Conservation (phyloP, 2,797 vertebrate genomes). For the Pipistrellus nathusii region DNA sequence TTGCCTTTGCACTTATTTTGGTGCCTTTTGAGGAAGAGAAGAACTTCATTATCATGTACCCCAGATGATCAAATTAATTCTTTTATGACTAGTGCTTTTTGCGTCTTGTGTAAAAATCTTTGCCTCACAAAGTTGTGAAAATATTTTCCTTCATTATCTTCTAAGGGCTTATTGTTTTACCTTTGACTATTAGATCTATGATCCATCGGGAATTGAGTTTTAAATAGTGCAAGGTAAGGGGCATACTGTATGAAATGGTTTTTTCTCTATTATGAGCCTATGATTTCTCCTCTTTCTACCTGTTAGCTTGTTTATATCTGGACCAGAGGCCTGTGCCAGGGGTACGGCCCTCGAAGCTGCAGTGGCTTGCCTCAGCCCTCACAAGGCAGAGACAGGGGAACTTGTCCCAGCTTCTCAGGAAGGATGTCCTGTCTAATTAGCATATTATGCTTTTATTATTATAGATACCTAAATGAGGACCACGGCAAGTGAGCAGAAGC, state of each 20-base stretch:
- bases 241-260: background rate
- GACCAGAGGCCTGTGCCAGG: background rate
- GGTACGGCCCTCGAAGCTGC: too few relatives aligned
- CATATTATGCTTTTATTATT: too few relatives aligned
- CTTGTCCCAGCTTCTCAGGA: too few relatives aligned
- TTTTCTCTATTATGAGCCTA: background rate
- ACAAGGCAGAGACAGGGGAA: too few relatives aligned
- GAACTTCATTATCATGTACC: constrained; percentile 17
- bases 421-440: too few relatives aligned
- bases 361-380: too few relatives aligned
- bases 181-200: background rate
- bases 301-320: background rate
- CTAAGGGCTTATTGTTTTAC: background rate
- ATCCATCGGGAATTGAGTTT: too few relatives aligned
- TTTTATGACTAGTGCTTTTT: background rate
- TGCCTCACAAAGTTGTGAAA: background rate
- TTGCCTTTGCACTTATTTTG: background rate
- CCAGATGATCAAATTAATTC: background rate
- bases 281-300: background rate
- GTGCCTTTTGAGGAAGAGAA: background rate
- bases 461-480: background rate
- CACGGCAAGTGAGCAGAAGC: background rate
- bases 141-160: background rate
- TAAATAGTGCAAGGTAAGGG: too few relatives aligned
- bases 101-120: constrained; percentile 27